Base-by-base conservation (phyloP, 2,113 vertebrate species). In the Microtus richardsoni region DNA sequence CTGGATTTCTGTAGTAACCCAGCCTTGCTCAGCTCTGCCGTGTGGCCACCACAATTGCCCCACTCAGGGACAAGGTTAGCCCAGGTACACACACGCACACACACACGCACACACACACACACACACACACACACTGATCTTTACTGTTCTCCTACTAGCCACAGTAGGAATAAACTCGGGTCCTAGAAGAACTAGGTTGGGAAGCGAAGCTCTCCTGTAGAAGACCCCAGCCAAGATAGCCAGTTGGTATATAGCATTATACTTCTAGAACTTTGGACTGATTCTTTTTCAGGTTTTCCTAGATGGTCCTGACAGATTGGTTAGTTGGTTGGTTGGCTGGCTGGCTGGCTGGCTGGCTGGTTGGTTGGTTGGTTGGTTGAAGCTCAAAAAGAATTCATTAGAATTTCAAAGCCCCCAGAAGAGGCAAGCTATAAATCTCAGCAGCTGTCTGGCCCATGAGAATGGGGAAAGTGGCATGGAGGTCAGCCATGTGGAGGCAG, bases 21-120 rank as follows among this genome's bases (percentile, higher is more conserved):
- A 16, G 36, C 82, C 19, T n/a, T 52, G 2, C 1, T 62, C 22
- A 16, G 41, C 54, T 10, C 26, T 30, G 7, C 2, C 26, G 11
- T 9, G 16, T 39, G 47, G 47, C 7, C 16, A 6, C 21, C 3
- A 36, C 3, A 0, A 41, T 60, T 5, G 12, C 39, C 16, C 60
- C n/a, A 39, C 77, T 44, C 1, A 62, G 73, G n/a, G 60, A 62
- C 33, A 13, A 28, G 73, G 44, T 88, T 83, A 41, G 13, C 73
- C 17, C 36, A 22, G 4, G 24, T 44, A 49, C 71, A 82, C 78
- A n/a, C 4, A 58, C 21, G 28, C n/a, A 12, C 36, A 36, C 36
- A 82, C 78, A n/a, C 4, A n/a, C 24, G 17, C 36, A 26, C 24
- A 14, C 17, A 82, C 52, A 24, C 9, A n/a, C 24, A 60, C n/a